Base-by-base conservation (phyloP, 2,113 vertebrate genomes). In the Merops nubicus region DNA sequence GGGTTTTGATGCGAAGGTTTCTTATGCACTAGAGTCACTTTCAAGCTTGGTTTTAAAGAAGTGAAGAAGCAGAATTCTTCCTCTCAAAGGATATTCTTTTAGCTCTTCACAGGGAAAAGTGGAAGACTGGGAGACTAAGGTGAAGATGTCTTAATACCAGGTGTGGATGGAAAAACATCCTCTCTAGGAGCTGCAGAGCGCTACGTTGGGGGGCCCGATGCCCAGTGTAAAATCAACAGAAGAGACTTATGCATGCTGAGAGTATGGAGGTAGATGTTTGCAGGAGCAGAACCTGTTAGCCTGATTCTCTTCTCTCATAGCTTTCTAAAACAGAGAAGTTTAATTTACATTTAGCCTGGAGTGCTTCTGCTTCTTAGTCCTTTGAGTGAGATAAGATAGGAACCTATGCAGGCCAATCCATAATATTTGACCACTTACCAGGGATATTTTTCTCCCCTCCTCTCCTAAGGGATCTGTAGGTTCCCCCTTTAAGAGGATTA, bases 41-140 rank as follows among this genome's bases (percentile, higher is more conserved):
- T 77, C 2, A 14, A 85, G 92, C 76, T 93, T 88, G 54, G 77
- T 91, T 95, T 92, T 85, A 34, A 95, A 94, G 70, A 82, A 80
- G 45, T 22, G 34, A 95, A 85, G 54, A 54, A 72, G 78, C 48
- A 88, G 79, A 90, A 67, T 93, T 86, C 62, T 88, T 91, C 69
- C 54, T 85, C n/a, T 95, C 50, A 86, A 81, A 86, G 50, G 51
- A 12, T 84, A 88, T 93, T 94, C 54, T 90, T 91, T 83, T 47
- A 94, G 76, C 13, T 78, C 15, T 87, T 93, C 33, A 83, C 29
- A 43, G 40, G 38, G 15, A 82, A 62, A 89, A 48, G 34, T 33
- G 12, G 20, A 83, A 80, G 63, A 83, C 26, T 19, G 8, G 25
- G 48, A 89, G 57, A 74, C 51, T 54, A 56, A 40, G 26, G 40